Percentiles rank a stretch among this genome's conserved stretches.
Evolutionary conservation across 2,113 vertebrate species (phyloP).

Genomic region (Aptenodytes forsteri): DNA sequence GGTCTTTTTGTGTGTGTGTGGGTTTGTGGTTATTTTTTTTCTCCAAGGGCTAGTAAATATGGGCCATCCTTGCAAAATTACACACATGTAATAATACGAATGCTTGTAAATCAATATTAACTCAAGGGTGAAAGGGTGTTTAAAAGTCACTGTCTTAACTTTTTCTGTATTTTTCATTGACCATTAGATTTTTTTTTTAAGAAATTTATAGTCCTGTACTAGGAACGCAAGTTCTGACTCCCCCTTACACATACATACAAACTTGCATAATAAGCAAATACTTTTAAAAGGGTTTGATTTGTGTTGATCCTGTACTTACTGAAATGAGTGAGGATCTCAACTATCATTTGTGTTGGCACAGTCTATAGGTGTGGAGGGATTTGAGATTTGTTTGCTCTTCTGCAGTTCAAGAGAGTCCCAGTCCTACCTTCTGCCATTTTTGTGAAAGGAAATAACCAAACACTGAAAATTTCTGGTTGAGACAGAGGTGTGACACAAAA

Average conservation of each 20-base stretch:
- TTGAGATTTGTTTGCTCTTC: not conserved
- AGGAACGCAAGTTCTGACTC: not conserved
- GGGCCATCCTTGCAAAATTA: not conserved
- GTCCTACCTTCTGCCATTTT: not conserved
- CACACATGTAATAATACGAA: rapidly evolving
- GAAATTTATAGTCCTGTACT: not conserved
- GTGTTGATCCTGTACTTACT: not conserved
- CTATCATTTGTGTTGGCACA: not conserved
- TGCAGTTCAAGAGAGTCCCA: not conserved
- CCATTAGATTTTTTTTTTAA: not conserved
- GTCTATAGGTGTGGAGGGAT: not conserved
- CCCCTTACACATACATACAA: not conserved
- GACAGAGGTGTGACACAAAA: not conserved
- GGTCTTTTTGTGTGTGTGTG: too few species aligned
- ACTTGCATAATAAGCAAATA: not conserved
- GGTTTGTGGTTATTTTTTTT: not conserved
- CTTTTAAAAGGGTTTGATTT: not conserved
- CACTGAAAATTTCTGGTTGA: not conserved
- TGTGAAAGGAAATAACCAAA: not conserved
- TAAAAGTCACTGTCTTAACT: not conserved
- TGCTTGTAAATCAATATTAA: not conserved
- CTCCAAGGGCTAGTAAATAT: not conserved
- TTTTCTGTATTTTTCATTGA: not conserved
- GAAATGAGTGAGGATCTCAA: not conserved
- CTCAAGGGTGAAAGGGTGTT: not conserved